Base-by-base conservation (phyloP, 2,113 vertebrate species). In the Pelobates fuscus region DNA sequence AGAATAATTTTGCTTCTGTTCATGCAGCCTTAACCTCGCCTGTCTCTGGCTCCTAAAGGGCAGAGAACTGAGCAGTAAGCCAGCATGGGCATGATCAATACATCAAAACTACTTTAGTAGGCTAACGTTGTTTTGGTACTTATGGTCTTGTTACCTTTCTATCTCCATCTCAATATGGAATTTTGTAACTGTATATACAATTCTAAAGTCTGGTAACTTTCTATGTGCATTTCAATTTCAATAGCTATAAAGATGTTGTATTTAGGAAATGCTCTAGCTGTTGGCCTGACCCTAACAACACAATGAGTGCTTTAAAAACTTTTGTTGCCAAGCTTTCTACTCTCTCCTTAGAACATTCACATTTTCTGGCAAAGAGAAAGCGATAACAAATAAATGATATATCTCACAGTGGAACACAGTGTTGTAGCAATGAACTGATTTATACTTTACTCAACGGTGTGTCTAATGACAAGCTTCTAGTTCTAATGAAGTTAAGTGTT, bases 401-500 rank as follows among this genome's bases (percentile, higher is more conserved):
- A 73, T 30, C 17, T 27, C 18, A 15, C 58, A 62, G 58, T 32
- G 37, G 12, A 32, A 62, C 43, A 43, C 15, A 54, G 27, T 41
- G 27, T 64, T 29, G 32, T 41, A 43, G 46, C 21, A 73, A 27
- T 55, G 27, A 49, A 43, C 20, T 66, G 61, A 74, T 74, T 74
- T 65, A 64, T 71, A 49, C 49, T 12, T 55, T 65, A 63, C 61
- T 73, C 61, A 65, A 57, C 71, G 65, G 60, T 25, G 11, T 64
- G 71, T 8, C 71, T 73, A 74, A 74, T 58, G 29, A 55, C 60
- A 64, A 64, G 60, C 61, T 44, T 73, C 27, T 64, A 25, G 30
- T 37, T 65, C 52, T 74, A 73, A 73, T 64, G 61, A 66, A 66
- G 49, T 44, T 74, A 74, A 74, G 29, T 66, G 52, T 41, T 74